These are phyloP conservation scores for Tachina grossa DNA, from an alignment of 2,888 invertebrate genomes.

Conservation along the genomic window DNA sequence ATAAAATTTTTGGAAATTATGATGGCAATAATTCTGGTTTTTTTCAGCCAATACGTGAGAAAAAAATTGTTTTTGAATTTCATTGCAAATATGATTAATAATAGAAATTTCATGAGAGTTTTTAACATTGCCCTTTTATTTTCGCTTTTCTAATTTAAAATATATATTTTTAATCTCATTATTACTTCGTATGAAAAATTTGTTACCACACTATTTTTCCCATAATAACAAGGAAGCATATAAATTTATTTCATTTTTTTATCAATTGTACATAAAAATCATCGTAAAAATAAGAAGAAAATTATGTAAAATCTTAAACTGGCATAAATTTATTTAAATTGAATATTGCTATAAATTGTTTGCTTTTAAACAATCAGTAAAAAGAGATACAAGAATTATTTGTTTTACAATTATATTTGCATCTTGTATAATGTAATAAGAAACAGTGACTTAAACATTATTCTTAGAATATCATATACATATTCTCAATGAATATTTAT, in stretches of 20 bases:
- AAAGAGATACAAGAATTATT: not conserved
- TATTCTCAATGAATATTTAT: too few species aligned
- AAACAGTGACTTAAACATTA: not conserved
- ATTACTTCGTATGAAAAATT: not conserved
- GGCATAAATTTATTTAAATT: slow-evolving; percentile 57
- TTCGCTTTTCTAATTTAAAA: too few species aligned
- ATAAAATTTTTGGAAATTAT: too few species aligned
- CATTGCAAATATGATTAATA: too few species aligned
- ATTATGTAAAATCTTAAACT: slow-evolving; percentile 42
- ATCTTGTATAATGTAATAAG: slow-evolving; percentile 8
- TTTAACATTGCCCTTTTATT: too few species aligned
- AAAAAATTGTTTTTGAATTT: too few species aligned
- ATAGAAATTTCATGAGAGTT: too few species aligned
- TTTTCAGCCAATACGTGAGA: too few species aligned
- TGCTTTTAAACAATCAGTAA: slow-evolving; percentile 24
- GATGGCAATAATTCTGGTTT: too few species aligned
- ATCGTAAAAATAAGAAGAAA: slow-evolving; percentile 2
- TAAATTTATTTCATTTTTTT: slow-evolving; percentile 3
- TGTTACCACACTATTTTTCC: not conserved
- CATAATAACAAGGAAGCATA: slow-evolving; percentile 29
- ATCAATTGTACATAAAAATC: slow-evolving; percentile 42
- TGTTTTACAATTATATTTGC: not conserved
- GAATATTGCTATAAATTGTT: slow-evolving; percentile 31
- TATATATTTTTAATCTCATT: too few species aligned
- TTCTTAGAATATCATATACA: too few species aligned